Evolutionary conservation across 1,140 invertebrate genomes (phyloP).

Genomic region (Antheraea pernyi): DNA sequence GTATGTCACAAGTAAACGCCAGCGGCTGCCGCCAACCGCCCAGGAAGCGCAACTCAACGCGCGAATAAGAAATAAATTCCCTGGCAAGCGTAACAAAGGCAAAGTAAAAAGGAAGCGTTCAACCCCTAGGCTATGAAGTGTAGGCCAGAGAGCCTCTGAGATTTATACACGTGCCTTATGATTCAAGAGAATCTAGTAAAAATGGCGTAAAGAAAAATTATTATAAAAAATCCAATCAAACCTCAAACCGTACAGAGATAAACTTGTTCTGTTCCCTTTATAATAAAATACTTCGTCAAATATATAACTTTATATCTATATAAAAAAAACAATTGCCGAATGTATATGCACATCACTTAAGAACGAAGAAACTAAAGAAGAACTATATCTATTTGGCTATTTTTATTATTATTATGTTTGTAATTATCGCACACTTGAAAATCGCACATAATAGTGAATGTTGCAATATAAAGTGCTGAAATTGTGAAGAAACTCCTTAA

Average conservation of each 20-base stretch:
- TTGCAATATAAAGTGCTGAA: too few species aligned
- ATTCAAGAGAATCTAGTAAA: constrained; percentile 34
- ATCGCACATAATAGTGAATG: too few species aligned
- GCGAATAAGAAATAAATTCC: constrained; percentile 74
- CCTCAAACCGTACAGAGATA: not conserved
- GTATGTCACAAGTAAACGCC: constrained; percentile 37
- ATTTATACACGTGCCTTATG: constrained; percentile 56
- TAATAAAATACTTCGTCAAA: not conserved
- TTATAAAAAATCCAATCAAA: not conserved
- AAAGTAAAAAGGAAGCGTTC: constrained; percentile 64
- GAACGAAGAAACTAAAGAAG: too few species aligned
- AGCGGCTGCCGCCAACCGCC: constrained; percentile 62
- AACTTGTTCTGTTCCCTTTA: not conserved
- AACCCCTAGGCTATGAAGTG: constrained; percentile 41
- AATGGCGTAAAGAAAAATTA: constrained; percentile 7
- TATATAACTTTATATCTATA: not conserved
- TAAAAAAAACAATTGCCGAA: too few species aligned
- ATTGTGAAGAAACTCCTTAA: too few species aligned
- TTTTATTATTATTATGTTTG: too few species aligned
- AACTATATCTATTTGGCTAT: too few species aligned
- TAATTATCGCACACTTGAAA: too few species aligned
- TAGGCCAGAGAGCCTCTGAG: constrained; percentile 27
- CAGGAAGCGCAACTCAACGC: constrained; percentile 73
- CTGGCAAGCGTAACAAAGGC: constrained; percentile 74
- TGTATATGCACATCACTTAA: too few species aligned